Conservation (phyloP, 1,140 invertebrate genomes). For the Halictus rubicundus region DNA sequence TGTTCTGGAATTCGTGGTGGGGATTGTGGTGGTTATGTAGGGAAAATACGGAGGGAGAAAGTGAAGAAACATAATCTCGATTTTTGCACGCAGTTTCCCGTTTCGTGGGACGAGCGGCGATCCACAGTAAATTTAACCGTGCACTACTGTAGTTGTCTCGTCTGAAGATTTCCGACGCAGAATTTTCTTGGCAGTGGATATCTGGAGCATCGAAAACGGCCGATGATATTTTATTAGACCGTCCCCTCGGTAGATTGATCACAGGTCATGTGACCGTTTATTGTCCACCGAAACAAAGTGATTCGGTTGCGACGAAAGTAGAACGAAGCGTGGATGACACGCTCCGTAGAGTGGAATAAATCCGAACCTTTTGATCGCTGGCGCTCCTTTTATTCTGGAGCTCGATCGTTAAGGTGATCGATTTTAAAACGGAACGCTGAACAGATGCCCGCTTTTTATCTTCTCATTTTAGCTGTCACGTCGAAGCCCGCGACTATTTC, state of each 20-base stretch:
- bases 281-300: constrained; percentile 60
- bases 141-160: too few relatives aligned
- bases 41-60: too few relatives aligned
- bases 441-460: constrained; percentile 7
- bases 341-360: constrained; percentile 62
- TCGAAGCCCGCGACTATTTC: background rate
- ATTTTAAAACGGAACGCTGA: constrained; percentile 18
- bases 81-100: too few relatives aligned
- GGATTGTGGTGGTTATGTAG: too few relatives aligned
- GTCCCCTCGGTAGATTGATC: constrained; percentile 48
- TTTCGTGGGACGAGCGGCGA: too few relatives aligned
- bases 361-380: constrained; percentile 56
- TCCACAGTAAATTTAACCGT: too few relatives aligned
- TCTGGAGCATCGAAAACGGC: too few relatives aligned
- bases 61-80: too few relatives aligned
- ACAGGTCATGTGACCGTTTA: constrained; percentile 49
- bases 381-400: constrained; percentile 49
- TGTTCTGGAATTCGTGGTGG: too few relatives aligned
- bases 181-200: too few relatives aligned
- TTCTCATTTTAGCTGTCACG: background rate
- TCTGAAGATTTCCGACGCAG: too few relatives aligned
- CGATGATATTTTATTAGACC: constrained; percentile 46
- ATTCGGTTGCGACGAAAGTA: constrained; percentile 52
- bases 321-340: constrained; percentile 44
- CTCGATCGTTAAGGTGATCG: constrained; percentile 50